Evolutionary conservation across 2,797 vertebrate species (phyloP).

Genomic region (Austrolebias charrua): DNA sequence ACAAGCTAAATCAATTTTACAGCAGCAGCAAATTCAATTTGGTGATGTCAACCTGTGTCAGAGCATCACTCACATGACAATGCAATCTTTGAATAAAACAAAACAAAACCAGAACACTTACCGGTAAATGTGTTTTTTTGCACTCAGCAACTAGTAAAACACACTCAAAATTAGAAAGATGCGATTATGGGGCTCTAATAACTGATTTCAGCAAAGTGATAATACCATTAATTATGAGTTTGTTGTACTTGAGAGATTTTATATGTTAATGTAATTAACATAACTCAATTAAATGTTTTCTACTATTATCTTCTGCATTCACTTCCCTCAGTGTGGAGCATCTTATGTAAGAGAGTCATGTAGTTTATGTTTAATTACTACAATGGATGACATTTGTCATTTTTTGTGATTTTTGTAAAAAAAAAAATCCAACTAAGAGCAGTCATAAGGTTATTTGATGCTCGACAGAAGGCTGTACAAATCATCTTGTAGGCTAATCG

Average conservation of each 20-base stretch:
- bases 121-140: background rate
- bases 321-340: no score
- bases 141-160: background rate
- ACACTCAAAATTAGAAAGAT: background rate
- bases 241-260: background rate
- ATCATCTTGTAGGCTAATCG: no score
- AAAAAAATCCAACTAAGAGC: no score
- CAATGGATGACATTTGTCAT: no score
- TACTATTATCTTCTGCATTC: no score
- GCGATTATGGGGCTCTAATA: background rate
- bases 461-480: no score
- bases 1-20: conserved; percentile 23
- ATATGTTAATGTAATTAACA: no score
- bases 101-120: background rate
- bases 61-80: background rate
- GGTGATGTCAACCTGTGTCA: background rate
- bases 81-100: background rate
- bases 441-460: no score
- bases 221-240: background rate
- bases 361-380: no score
- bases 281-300: no score
- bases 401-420: no score
- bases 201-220: background rate
- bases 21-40: conserved; percentile 13
- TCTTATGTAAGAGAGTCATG: no score